Conservation (phyloP, 30 jellyfish, hydroid and myxozoan genomes). For the Aurelia coerulea region DNA sequence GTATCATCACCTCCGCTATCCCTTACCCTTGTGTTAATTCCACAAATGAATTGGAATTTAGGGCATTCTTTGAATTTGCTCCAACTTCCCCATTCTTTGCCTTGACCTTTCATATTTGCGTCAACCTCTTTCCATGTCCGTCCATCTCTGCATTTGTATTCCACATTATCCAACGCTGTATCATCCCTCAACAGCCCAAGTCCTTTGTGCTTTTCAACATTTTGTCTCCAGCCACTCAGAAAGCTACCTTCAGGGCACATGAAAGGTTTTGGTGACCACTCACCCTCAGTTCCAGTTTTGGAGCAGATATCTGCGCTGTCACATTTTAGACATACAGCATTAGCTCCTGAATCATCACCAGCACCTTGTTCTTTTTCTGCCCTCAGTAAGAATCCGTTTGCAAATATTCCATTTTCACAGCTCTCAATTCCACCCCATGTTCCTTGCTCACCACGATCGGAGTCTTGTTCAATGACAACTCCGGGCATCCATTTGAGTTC, state of each 20-base stretch:
- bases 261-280: slow-evolving; percentile 12
- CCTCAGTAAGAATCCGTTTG: slow-evolving; percentile 36
- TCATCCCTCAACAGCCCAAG: slow-evolving; percentile 43
- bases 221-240: slow-evolving; percentile 54
- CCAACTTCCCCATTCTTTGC: slow-evolving; percentile 42
- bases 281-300: slow-evolving; percentile 47
- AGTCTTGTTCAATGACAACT: slow-evolving; percentile 8
- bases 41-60: slow-evolving; percentile 32
- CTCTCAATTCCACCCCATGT: slow-evolving; percentile 48
- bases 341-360: slow-evolving; percentile 65
- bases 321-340: slow-evolving; percentile 48
- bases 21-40: slow-evolving; percentile 36
- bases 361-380: slow-evolving; percentile 20
- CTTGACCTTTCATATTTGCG: slow-evolving; percentile 21
- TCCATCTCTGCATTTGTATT: slow-evolving; percentile 58
- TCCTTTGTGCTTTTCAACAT: slow-evolving; percentile 28
- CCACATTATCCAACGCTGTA: slow-evolving; percentile 43
- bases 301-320: slow-evolving; percentile 30
- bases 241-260: slow-evolving; percentile 37
- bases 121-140: slow-evolving; percentile 29
- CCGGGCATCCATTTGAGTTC: slow-evolving; percentile 50
- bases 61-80: slow-evolving; percentile 28
- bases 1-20: slow-evolving; percentile 37
- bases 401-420: slow-evolving; percentile 56
- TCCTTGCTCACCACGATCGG: slow-evolving; percentile 16